A percentile compares a stretch with the other conserved stretches of the same genome.
These are phyloP conservation scores for Aphelocoma californica DNA, from an alignment of 2,797 vertebrate species.

Conservation along the genomic window DNA sequence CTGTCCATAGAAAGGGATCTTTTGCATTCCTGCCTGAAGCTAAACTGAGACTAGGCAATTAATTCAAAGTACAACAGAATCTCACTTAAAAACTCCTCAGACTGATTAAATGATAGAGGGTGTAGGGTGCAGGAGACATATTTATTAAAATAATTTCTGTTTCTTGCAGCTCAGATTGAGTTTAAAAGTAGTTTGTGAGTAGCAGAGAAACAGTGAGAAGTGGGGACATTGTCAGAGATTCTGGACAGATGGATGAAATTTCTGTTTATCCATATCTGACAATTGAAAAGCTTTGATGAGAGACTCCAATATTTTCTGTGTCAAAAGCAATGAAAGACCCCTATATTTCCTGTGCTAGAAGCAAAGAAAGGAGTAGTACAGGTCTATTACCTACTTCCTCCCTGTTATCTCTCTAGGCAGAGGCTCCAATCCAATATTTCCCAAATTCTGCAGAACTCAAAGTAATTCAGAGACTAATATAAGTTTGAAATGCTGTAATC, in stretches of 20 bases:
- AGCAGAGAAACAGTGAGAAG: background rate
- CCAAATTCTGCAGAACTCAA: background rate
- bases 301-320: background rate
- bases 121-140: background rate
- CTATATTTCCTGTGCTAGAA: background rate
- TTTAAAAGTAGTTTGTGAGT: background rate
- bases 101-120: background rate
- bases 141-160: background rate
- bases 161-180: background rate
- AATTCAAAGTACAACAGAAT: background rate
- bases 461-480: background rate
- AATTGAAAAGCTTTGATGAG: background rate
- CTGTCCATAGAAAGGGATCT: background rate
- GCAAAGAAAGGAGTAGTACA: background rate
- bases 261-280: background rate
- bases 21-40: background rate
- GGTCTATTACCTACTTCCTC: background rate
- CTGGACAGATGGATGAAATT: background rate
- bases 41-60: background rate
- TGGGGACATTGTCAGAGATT: background rate
- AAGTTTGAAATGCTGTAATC: background rate
- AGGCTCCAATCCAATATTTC: background rate
- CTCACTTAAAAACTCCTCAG: background rate
- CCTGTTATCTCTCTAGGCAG: background rate
- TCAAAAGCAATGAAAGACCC: background rate